Percentiles rank a stretch among this genome's conserved stretches.
These are phyloP conservation scores for Enteromius anoplus DNA, from an alignment of 2,797 vertebrate genomes.

Conservation along the genomic window DNA sequence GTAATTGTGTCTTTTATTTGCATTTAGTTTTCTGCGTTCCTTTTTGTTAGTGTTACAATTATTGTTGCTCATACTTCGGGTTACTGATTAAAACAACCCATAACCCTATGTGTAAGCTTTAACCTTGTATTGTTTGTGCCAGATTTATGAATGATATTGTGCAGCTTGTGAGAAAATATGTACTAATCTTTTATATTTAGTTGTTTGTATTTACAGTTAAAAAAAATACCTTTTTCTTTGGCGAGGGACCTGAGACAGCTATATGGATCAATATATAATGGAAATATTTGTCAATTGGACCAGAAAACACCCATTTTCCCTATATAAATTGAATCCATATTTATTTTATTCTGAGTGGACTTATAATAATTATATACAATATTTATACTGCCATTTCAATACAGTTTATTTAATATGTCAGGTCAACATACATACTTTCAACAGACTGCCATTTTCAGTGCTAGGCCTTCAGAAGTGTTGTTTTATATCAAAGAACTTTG, in stretches of 20 bases:
- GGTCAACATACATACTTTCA: not conserved
- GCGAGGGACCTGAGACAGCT: not conserved
- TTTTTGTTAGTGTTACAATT: not conserved
- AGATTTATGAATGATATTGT: not conserved
- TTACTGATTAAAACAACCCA: not conserved
- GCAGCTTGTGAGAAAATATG: not conserved
- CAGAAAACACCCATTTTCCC: not conserved
- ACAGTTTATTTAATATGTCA: not conserved
- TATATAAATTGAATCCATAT: not conserved
- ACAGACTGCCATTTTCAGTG: not conserved
- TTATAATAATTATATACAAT: not conserved
- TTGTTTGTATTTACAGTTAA: not conserved
- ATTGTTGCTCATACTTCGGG: not conserved
- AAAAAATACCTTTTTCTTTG: not conserved
- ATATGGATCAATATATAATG: not conserved
- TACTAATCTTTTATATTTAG: no score
- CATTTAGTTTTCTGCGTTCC: not conserved
- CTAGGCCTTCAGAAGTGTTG: not conserved
- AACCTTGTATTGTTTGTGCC: not conserved
- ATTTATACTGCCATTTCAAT: not conserved
- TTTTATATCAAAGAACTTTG: slow-evolving; percentile 6
- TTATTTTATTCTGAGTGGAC: not conserved
- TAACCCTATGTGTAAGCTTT: not conserved
- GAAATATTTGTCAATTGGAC: not conserved
- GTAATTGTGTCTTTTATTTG: slow-evolving; percentile 1